Percentiles rank a stretch among this genome's conserved stretches.
These are phyloP conservation scores for Candidula unifasciata DNA, from an alignment of 2,888 invertebrate species.

Conservation along the genomic window DNA sequence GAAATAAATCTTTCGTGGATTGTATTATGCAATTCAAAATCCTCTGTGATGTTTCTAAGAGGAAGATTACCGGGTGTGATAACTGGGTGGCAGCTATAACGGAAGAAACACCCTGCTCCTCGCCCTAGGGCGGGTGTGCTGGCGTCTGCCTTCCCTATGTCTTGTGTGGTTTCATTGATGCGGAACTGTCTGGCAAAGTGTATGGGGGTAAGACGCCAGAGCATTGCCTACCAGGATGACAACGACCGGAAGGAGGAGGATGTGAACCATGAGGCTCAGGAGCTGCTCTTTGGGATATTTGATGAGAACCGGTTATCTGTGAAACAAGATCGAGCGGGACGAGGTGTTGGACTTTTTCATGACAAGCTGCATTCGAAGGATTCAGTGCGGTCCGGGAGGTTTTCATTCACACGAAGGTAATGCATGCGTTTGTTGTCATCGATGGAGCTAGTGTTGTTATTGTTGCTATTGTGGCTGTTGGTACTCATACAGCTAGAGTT, in stretches of 20 bases:
- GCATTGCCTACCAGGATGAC: not conserved
- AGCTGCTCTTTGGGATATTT: conserved; percentile 13
- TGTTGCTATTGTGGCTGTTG: not conserved
- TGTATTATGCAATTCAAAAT: too few species aligned
- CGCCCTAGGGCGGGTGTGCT: too few species aligned
- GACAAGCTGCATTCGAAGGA: not conserved
- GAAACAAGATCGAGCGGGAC: not conserved
- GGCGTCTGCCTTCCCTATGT: not conserved
- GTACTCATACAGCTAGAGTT: not conserved
- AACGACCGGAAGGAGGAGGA: not conserved
- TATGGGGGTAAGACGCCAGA: not conserved
- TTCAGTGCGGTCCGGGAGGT: not conserved
- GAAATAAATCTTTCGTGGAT: too few species aligned
- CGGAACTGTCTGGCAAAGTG: not conserved
- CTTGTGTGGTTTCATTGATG: not conserved
- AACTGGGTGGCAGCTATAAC: too few species aligned
- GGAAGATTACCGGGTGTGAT: too few species aligned
- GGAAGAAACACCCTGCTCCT: too few species aligned
- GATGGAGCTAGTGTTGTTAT: not conserved
- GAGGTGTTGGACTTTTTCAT: not conserved
- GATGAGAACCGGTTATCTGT: conserved; percentile 7
- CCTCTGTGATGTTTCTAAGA: too few species aligned
- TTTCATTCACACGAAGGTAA: not conserved
- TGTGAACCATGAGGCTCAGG: not conserved
- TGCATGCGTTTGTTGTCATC: too few species aligned